Evolutionary conservation across 2,888 invertebrate genomes (phyloP), one percentile per base, ranked within the genome.

Genomic region (Rhingia rostrata): DNA sequence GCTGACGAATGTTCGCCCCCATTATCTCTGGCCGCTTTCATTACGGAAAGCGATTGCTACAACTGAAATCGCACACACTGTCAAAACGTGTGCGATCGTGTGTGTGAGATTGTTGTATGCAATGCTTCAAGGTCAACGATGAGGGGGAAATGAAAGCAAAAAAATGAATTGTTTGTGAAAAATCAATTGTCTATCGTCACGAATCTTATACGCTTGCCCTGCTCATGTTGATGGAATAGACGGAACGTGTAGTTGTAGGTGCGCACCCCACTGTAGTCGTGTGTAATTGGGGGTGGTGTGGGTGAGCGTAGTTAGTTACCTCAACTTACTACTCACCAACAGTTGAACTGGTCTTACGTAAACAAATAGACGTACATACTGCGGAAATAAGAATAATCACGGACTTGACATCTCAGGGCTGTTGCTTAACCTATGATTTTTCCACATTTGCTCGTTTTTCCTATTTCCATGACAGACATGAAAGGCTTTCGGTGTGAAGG

Each of bases 131-230:
- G 82, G 82, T 77, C 82, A 72, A 56, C 61, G 54, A 7, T 81
- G 43, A 53, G 60, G 77, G 70, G 77, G 66, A 53, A 45, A 72
- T 70, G 43, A 22, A 22, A 22, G 22, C 22, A 22, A 22, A 22
- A 22, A 22, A 22, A n/a, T 41, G 39, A 33, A 66, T 64, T 67
- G 72, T 53, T 69, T 83, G 67, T 69, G 63, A 51, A 83, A 22
- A 83, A 83, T 73, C 83, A 83, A 83, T 83, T 83, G 79, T 64
- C 78, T 69, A 58, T 73, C 56, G 83, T 83, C 83, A 83, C 83
- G 83, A 83, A 74, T 70, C 45, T 63, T 66, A 39, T 22, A 58
- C 54, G 33, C 47, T 39, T 6, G 35, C 54, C 9, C 12, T 41
- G 9, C 30, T 9, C 39, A 45, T 35, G 14, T 41, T 14, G 9